phyloP scores from a whole-genome alignment of 2,888 invertebrate species.

The Cataglyphis altisquamis region DNA sequence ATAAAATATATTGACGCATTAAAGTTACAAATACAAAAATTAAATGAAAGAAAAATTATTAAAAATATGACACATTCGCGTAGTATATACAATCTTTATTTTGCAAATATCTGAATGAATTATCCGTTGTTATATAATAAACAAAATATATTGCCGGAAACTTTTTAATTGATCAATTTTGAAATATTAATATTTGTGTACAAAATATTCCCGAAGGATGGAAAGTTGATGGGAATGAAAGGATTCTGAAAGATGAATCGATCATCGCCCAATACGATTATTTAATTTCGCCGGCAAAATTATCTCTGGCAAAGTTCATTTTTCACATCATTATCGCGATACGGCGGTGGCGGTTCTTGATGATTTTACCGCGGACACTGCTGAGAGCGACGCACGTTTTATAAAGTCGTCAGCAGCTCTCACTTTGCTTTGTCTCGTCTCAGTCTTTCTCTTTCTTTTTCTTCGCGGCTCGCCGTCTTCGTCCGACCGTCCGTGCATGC shows the following conservation, averaged over 20 bases:
- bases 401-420: constrained; percentile 67
- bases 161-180: not conserved
- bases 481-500: constrained; percentile 5
- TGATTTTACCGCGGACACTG: constrained; percentile 60
- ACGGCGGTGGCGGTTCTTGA: constrained; percentile 42
- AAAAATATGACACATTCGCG: too few relatives aligned
- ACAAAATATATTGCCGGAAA: not conserved
- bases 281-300: constrained; percentile 68
- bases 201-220: not conserved
- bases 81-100: not conserved
- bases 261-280: constrained; percentile 63
- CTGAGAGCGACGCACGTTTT: constrained; percentile 50
- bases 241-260: constrained; percentile 65
- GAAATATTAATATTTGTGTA: not conserved
- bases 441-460: not conserved
- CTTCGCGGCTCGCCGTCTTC: constrained; percentile 3
- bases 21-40: too few relatives aligned
- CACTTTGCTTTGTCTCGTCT: not conserved
- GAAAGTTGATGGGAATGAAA: not conserved
- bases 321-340: constrained; percentile 73
- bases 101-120: not conserved
- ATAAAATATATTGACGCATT: not conserved
- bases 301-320: constrained; percentile 68
- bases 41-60: not conserved
- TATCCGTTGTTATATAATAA: not conserved